Evolutionary conservation across 2,888 invertebrate genomes (phyloP).

Genomic region (Cabera pusaria): DNA sequence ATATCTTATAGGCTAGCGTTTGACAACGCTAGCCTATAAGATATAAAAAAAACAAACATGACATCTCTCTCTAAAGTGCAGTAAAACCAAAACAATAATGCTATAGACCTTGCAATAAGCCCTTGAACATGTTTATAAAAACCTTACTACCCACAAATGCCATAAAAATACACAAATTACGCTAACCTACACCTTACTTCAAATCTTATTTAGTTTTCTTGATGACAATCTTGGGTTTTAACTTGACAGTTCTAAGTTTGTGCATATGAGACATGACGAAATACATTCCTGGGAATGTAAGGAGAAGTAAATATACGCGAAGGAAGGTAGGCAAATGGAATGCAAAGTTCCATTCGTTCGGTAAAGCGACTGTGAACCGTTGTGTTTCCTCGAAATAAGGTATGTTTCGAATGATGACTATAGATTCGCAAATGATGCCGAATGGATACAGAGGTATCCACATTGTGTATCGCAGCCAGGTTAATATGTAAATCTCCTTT

Average conservation of each 20-base stretch:
- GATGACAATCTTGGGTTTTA: conserved; percentile 76
- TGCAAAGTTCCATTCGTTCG: conserved; percentile 93
- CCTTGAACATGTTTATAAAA: too few relatives aligned
- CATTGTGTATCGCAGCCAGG: conserved; percentile 96
- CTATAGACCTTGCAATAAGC: too few relatives aligned
- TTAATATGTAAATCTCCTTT: conserved; percentile 88
- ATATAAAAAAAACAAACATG: too few relatives aligned
- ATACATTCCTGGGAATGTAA: conserved; percentile 90
- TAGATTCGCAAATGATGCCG: conserved; percentile 94
- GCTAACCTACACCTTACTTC: conserved; percentile 5
- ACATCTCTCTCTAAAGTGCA: too few relatives aligned
- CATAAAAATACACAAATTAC: conserved; percentile 3
- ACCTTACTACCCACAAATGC: too few relatives aligned
- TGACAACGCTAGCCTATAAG: too few relatives aligned
- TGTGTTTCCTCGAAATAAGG: conserved; percentile 94
- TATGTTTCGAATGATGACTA: conserved; percentile 91
- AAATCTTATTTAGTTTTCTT: conserved; percentile 68
- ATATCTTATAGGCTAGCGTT: too few relatives aligned
- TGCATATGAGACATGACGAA: conserved; percentile 94
- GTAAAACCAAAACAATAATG: too few relatives aligned
- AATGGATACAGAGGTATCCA: conserved; percentile 98
- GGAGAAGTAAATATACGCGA: conserved; percentile 88
- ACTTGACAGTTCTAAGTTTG: conserved; percentile 86
- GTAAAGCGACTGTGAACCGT: conserved; percentile 89
- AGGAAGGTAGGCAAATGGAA: conserved; percentile 93